Conservation (phyloP, 2,888 invertebrate species). For the Endotricha flammealis region DNA sequence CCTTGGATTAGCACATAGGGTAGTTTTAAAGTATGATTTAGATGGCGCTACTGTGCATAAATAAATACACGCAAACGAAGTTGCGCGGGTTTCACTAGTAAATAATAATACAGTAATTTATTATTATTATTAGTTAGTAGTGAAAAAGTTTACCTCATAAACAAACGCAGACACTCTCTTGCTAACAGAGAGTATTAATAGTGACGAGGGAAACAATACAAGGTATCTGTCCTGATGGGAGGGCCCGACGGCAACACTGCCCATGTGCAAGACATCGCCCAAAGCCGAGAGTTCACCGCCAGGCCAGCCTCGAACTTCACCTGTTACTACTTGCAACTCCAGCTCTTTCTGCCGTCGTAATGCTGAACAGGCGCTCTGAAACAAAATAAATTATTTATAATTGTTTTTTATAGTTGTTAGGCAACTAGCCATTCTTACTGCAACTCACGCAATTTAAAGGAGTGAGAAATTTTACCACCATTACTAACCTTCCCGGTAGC, state of each 20-base stretch:
- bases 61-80: too few relatives aligned
- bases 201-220: conserved; percentile 92
- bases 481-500: too few relatives aligned
- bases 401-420: too few relatives aligned
- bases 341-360: conserved; percentile 95
- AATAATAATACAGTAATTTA: neutral
- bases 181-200: conserved; percentile 94
- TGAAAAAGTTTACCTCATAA: conserved; percentile 84
- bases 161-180: conserved; percentile 95
- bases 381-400: too few relatives aligned
- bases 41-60: too few relatives aligned
- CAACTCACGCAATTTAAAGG: too few relatives aligned
- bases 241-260: conserved; percentile 91
- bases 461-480: too few relatives aligned
- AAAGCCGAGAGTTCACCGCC: conserved; percentile 80
- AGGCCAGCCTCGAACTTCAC: conserved; percentile 97
- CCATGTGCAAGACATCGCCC: conserved; percentile 95
- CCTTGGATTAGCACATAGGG: too few relatives aligned
- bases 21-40: too few relatives aligned
- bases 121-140: neutral
- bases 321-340: conserved; percentile 95
- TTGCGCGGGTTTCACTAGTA: too few relatives aligned
- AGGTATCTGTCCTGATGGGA: conserved; percentile 94
- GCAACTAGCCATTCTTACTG: too few relatives aligned
- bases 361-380: conserved; percentile 90